A percentile compares a stretch with the other conserved stretches of the same genome.
Evolutionary conservation across 23 tunicate species (phyloP).

Genomic region (Ciona savignyi): DNA sequence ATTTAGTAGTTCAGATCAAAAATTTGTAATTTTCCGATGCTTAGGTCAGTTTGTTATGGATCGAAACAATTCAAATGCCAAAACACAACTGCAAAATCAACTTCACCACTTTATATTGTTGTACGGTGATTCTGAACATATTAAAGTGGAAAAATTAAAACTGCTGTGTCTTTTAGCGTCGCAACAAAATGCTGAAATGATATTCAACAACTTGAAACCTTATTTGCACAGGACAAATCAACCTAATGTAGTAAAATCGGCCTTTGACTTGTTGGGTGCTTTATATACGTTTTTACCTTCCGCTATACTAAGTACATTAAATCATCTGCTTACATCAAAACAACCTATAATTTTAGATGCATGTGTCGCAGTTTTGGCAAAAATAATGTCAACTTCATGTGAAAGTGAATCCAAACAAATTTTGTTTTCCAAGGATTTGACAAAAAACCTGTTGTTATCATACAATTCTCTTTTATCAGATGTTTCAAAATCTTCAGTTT

Average conservation of each 20-base stretch:
- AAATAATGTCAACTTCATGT: no score
- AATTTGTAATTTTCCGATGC: no score
- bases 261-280: neutral
- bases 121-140: neutral
- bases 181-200: neutral
- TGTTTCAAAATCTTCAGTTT: constrained; percentile 10
- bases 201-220: neutral
- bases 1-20: neutral
- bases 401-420: no score
- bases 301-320: neutral
- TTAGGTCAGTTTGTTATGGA: neutral
- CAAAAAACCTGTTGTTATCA: neutral
- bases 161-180: neutral
- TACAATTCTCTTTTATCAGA: neutral
- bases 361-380: neutral
- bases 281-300: neutral
- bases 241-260: neutral
- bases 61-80: neutral
- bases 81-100: neutral
- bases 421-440: no score
- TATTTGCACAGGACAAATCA: neutral
- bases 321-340: neutral
- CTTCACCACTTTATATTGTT: neutral
- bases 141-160: neutral
- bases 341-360: neutral